These are phyloP conservation scores for Armadillidium nasatum DNA, from an alignment of 1,140 invertebrate species.

Conservation along the genomic window DNA sequence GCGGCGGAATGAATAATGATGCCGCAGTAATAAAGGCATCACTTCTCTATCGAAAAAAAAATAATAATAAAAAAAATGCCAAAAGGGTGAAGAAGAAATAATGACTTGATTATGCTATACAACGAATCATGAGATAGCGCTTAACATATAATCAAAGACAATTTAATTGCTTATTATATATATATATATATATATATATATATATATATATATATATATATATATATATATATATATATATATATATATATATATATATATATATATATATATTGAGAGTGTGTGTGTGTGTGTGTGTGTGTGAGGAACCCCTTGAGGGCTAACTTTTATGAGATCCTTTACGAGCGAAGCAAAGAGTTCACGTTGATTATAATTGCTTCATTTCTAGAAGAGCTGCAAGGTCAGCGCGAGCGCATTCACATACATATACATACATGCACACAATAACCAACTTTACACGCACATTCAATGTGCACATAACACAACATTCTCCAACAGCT, in stretches of 20 bases:
- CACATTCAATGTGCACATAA: too few species aligned
- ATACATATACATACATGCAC: background rate
- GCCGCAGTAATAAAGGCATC: background rate
- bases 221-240: conserved; percentile 6
- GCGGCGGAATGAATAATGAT: background rate
- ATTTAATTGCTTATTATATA: too few species aligned
- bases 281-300: background rate
- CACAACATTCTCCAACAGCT: too few species aligned
- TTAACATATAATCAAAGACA: too few species aligned
- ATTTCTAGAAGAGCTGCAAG: background rate
- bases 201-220: conserved; percentile 6
- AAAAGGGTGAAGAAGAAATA: background rate
- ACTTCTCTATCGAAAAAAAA: background rate
- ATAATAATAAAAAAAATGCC: background rate
- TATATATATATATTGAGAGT: too few species aligned
- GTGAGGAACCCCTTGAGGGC: background rate
- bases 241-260: conserved; percentile 2
- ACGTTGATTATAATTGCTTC: conserved; percentile 1
- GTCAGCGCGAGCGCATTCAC: background rate
- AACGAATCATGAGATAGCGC: background rate
- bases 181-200: conserved; percentile 6
- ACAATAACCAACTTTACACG: too few species aligned
- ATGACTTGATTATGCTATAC: background rate
- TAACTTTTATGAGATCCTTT: background rate
- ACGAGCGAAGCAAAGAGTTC: background rate